These are phyloP conservation scores for Scolopax bukidnonensis DNA, from an alignment of 2,797 vertebrate species.

Conservation along the genomic window DNA sequence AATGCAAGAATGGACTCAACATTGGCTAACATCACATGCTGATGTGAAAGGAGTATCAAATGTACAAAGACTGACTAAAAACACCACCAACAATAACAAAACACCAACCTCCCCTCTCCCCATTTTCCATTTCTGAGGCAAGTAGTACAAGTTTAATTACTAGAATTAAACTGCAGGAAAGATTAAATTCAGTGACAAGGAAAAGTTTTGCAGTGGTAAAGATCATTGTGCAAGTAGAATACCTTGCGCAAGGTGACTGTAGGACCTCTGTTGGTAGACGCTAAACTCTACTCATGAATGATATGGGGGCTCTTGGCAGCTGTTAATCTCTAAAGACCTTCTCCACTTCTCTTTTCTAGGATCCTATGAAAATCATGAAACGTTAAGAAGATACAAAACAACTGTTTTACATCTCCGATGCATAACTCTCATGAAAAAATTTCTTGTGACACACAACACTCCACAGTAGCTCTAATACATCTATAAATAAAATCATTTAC, in stretches of 20 bases:
- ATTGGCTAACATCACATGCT: background rate
- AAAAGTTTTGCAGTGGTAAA: background rate
- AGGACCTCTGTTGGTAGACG: background rate
- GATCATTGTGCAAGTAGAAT: background rate
- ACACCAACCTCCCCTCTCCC: background rate
- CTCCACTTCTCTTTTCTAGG: background rate
- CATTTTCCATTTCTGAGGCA: background rate
- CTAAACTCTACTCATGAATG: background rate
- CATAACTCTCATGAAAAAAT: background rate
- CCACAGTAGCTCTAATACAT: background rate
- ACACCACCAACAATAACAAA: background rate
- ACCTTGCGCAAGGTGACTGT: background rate
- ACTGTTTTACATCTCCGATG: background rate
- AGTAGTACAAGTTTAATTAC: background rate
- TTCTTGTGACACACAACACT: background rate
- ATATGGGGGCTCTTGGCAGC: background rate
- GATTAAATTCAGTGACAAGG: background rate
- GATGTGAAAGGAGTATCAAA: background rate
- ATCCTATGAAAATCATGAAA: background rate
- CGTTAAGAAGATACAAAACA: background rate
- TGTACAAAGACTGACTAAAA: background rate
- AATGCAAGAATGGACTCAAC: background rate
- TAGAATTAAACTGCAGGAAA: background rate
- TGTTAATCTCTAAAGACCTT: background rate
- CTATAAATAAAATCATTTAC: background rate